These are phyloP conservation scores for Alentia gelatinosa DNA, from an alignment of 2,888 invertebrate genomes.

Conservation along the genomic window DNA sequence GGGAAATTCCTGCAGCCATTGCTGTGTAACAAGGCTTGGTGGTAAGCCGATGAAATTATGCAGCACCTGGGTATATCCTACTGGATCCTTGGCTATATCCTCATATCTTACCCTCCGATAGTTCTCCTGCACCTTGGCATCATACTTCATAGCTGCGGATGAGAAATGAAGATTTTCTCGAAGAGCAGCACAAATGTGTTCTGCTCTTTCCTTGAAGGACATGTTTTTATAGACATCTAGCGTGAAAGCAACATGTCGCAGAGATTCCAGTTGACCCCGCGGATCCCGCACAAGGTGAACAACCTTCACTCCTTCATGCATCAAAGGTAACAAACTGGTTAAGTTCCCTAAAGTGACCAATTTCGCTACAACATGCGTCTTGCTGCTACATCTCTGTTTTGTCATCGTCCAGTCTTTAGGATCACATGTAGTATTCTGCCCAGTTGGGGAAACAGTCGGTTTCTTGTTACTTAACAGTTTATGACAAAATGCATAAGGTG, in stretches of 20 bases:
- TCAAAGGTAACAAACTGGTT: not conserved
- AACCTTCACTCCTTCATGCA: not conserved
- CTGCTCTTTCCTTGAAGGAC: not conserved
- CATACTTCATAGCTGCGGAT: not conserved
- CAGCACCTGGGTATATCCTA: not conserved
- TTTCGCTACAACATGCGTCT: not conserved
- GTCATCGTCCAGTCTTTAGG: not conserved
- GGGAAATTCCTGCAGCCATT: not conserved
- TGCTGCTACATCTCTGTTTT: not conserved
- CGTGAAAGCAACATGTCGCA: not conserved
- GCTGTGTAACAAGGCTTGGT: not conserved
- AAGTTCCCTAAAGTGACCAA: not conserved
- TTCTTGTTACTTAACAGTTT: not conserved
- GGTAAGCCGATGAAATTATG: not conserved
- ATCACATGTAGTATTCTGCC: not conserved
- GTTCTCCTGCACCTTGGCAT: not conserved
- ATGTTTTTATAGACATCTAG: not conserved
- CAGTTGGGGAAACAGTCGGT: not conserved
- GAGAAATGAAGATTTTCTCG: not conserved
- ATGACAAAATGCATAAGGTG: not conserved
- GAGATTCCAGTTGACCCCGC: not conserved
- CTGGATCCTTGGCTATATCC: not conserved
- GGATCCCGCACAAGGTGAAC: not conserved
- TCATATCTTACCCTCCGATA: not conserved
- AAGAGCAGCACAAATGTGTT: not conserved